Percentiles rank a stretch among this genome's conserved stretches.
phyloP scores from a whole-genome alignment of 2,113 vertebrate species.

The Eudyptes chrysolophus region DNA sequence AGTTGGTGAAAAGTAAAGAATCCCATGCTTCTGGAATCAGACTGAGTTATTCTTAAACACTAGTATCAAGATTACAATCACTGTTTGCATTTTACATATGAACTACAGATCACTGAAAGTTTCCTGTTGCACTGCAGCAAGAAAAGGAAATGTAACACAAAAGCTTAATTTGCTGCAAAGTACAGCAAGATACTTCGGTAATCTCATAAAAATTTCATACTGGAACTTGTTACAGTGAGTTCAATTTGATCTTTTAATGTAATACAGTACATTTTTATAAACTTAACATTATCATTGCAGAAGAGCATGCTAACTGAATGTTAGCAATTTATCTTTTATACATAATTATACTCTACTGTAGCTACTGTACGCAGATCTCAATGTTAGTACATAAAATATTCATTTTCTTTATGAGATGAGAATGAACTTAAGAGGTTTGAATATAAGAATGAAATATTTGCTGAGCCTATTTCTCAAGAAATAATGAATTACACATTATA shows the following conservation, averaged over 20 bases:
- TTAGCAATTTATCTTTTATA: slow-evolving; percentile 70
- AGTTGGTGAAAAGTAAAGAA: background rate
- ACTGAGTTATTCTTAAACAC: slow-evolving; percentile 32
- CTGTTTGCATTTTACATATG: slow-evolving; percentile 41
- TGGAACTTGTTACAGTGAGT: slow-evolving; percentile 68
- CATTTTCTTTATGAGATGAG: slow-evolving; percentile 65
- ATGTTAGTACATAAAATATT: slow-evolving; percentile 75
- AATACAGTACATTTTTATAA: slow-evolving; percentile 74
- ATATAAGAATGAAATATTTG: slow-evolving; percentile 64
- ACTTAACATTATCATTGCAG: slow-evolving; percentile 68
- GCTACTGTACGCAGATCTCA: slow-evolving; percentile 69
- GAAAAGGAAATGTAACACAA: slow-evolving; percentile 20
- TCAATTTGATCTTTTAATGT: slow-evolving; percentile 71
- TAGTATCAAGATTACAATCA: slow-evolving; percentile 10
- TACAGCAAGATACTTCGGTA: slow-evolving; percentile 63
- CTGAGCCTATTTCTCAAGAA: slow-evolving; percentile 72
- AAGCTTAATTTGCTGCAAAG: slow-evolving; percentile 42
- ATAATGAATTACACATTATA: slow-evolving; percentile 70
- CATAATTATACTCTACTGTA: slow-evolving; percentile 71
- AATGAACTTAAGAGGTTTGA: slow-evolving; percentile 55
- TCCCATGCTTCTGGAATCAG: slow-evolving; percentile 22
- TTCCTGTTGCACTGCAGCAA: slow-evolving; percentile 69
- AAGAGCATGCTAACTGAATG: slow-evolving; percentile 69
- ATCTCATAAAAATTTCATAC: slow-evolving; percentile 65
- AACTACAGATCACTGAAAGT: slow-evolving; percentile 60